Evolutionary conservation across 2,113 vertebrate species (phyloP), one percentile per base, ranked within the genome.

Genomic region (Pithys albifrons): DNA sequence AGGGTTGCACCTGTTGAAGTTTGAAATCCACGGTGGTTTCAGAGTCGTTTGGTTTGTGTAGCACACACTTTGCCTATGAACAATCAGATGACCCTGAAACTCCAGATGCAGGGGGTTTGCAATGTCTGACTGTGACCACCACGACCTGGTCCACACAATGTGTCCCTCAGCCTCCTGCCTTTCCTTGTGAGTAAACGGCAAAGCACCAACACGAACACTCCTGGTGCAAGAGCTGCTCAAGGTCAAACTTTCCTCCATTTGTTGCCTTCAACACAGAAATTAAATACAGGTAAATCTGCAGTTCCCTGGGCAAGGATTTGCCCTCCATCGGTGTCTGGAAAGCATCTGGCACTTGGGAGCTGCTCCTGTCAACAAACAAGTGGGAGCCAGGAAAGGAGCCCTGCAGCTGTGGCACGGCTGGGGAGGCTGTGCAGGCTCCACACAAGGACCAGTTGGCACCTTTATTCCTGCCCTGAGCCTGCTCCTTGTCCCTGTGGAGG

Each of bases 11-110:
- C 7, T 4, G 37, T 2, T 2, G 20, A 6, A 9, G 45, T 31
- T 28, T 45, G 88, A 45, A 41, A 16, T 59, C 41, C 41, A 8
- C 51, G 6, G 85, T 28, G 37, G 37, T 52, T 49, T 43, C 35
- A 1, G 1, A 6, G 35, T 20, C 2, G 2, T 28, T 9, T 80
- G 24, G 3, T 64, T 58, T 37, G 14, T 19, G 41, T 3, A 10
- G 46, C 11, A 1, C 2, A 0, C 12, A 2, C 24, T 28, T 43
- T 3, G 61, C 33, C 58, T 46, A 2, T 23, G 33, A 24, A 15
- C 4, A n/a, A 12, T 43, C 39, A 29, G 70, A 2, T 7, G 25
- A 27, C 46, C n/a, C 80, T 45, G 6, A 59, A 72, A 48, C 18
- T 35, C 31, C 66, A 51, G 3, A 18, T 12, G 2, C 41, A 20